Conservation (phyloP, 2,113 vertebrate genomes). For the Sclerurus mexicanus region DNA sequence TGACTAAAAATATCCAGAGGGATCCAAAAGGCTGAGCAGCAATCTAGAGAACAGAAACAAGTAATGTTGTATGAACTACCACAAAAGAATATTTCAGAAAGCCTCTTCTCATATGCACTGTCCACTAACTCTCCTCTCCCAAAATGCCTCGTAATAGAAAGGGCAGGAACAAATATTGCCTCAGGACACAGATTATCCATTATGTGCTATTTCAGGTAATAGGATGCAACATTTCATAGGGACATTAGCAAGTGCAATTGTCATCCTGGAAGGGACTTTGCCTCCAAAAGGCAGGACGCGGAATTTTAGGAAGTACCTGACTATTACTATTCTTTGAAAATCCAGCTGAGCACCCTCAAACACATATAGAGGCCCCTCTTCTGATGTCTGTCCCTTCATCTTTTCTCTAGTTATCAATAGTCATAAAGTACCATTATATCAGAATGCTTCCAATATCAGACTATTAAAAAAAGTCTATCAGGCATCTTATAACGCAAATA, state of each 20-base stretch:
- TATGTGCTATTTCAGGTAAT: background rate
- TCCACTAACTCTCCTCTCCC: background rate
- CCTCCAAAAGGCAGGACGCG: background rate
- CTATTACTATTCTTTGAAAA: background rate
- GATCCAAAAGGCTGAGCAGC: background rate
- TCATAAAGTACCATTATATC: background rate
- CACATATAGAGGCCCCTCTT: background rate
- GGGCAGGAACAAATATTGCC: background rate
- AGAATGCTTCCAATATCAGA: background rate
- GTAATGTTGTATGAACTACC: background rate
- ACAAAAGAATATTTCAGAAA: background rate
- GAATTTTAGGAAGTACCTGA: background rate
- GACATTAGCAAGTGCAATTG: background rate
- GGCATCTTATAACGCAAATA: conserved; percentile 24
- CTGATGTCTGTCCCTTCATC: background rate
- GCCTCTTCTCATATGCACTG: background rate
- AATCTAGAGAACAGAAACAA: background rate
- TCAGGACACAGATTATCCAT: background rate
- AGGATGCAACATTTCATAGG: background rate
- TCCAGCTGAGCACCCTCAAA: background rate
- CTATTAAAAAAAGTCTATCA: background rate
- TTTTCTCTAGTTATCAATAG: background rate
- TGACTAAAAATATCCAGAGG: background rate
- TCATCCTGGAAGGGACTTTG: background rate
- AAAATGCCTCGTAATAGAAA: background rate